Base-by-base conservation (phyloP, 2,113 vertebrate genomes). In the Nothocercus nigrocapillus region DNA sequence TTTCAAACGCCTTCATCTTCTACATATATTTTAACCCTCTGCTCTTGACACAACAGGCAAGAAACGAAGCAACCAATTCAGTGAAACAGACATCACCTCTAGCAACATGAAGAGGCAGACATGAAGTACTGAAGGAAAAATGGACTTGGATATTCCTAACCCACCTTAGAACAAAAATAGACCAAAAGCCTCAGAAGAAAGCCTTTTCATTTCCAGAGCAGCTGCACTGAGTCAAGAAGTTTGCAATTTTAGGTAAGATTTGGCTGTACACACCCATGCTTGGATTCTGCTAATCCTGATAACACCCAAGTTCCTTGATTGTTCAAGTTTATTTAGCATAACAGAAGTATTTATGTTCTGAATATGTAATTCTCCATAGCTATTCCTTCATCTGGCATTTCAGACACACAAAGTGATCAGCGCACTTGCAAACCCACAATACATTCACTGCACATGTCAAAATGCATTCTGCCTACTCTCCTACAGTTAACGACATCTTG, bases 261-360 rank as follows among this genome's bases (percentile, higher is more conserved):
- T 72, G 13, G 0, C 13, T 75, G 13, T 7, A 36, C 0, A 1
- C 28, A 59, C 36, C 24, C 0, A 5, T 1, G 0, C 15, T 66
- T 54, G 19, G 27, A 11, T 34, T 42, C 67, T 93, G 6, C 12
- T 9, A 47, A 81, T 34, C 7, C n/a, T 45, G 30, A 28, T 53
- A 63, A 73, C n/a, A 22, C 2, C 13, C 28, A 69, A 17, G 27
- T 19, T 86, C 30, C 25, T 83, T 4, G 5, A 49, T 10, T 30
- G 20, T 5, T 72, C 2, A 3, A 28, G 4, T 40, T 61, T 38
- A 34, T 40, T 22, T 42, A 44, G 47, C 73, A 6, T n/a, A 74
- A 45, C 44, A 69, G 47, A 81, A 20, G 9, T 59, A 38, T 51
- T 88, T 51, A 61, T 11, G 8, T 25, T 74, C 18, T 32, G 64